Evolutionary conservation across 2,888 invertebrate species (phyloP).

Genomic region (Epinotia demarniana): DNA sequence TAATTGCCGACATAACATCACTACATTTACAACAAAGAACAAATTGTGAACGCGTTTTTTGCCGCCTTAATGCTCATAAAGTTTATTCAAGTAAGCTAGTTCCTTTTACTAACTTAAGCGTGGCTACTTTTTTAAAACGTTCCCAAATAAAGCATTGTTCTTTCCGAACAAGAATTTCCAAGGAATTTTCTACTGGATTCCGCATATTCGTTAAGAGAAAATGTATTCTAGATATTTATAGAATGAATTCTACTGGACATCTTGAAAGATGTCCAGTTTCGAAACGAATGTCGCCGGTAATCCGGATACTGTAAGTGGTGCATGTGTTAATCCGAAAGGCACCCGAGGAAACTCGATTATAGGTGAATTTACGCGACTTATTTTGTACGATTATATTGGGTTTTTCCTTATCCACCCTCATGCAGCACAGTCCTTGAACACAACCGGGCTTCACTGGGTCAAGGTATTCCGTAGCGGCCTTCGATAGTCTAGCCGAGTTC

Average conservation of each 20-base stretch:
- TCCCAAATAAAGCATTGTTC: constrained; percentile 9
- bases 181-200: constrained; percentile 10
- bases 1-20: constrained; percentile 49
- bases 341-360: background rate
- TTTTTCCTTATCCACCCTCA: background rate
- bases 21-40: constrained; percentile 37
- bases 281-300: background rate
- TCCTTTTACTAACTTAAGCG: background rate
- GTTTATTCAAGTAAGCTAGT: constrained; percentile 9
- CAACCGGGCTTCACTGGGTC: constrained; percentile 27
- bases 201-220: constrained; percentile 13
- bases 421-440: background rate
- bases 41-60: constrained; percentile 11
- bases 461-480: constrained; percentile 34
- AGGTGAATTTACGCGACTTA: background rate
- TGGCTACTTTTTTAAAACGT: constrained; percentile 12
- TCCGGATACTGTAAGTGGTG: background rate
- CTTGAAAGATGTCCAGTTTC: constrained; percentile 20
- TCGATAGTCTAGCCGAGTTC: constrained; percentile 10
- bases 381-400: background rate
- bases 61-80: constrained; percentile 1
- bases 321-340: background rate
- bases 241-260: no score
- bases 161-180: constrained; percentile 15
- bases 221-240: constrained; percentile 11